phyloP scores from a whole-genome alignment of 2,797 vertebrate species.

The Parauchenoglanis ngamensis region DNA sequence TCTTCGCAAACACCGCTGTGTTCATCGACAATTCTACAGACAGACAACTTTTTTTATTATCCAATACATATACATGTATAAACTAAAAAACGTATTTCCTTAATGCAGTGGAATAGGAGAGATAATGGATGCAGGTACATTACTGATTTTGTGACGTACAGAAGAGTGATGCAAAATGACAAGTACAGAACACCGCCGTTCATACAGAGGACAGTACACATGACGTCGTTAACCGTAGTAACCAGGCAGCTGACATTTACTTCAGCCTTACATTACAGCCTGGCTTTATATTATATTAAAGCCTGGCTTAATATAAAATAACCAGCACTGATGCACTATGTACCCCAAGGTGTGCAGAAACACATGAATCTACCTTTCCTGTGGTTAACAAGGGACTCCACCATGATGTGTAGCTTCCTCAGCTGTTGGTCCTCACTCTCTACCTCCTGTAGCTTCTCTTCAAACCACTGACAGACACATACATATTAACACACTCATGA shows the following conservation, averaged over 20 bases:
- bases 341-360: background rate
- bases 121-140: too few relatives aligned
- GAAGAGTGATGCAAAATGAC: background rate
- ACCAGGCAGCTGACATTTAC: background rate
- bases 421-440: slow-evolving; percentile 93
- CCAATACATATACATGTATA: background rate
- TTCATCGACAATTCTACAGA: slow-evolving; percentile 82
- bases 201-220: background rate
- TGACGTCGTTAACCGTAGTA: background rate
- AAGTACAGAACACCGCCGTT: background rate
- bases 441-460: slow-evolving; percentile 97
- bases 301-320: background rate
- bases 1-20: slow-evolving; percentile 94
- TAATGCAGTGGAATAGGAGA: background rate
- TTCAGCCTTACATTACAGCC: background rate
- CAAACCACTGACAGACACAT: slow-evolving; percentile 87
- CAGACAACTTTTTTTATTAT: background rate
- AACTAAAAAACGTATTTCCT: background rate
- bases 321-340: background rate
- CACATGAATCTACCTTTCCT: slow-evolving; percentile 83
- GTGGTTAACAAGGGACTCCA: slow-evolving; percentile 89
- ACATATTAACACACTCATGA: background rate
- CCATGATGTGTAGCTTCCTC: slow-evolving; percentile 86
- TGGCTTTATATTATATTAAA: background rate
- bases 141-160: background rate